Conservation (phyloP, 2,797 vertebrate species). For the Erpetoichthys calabaricus region DNA sequence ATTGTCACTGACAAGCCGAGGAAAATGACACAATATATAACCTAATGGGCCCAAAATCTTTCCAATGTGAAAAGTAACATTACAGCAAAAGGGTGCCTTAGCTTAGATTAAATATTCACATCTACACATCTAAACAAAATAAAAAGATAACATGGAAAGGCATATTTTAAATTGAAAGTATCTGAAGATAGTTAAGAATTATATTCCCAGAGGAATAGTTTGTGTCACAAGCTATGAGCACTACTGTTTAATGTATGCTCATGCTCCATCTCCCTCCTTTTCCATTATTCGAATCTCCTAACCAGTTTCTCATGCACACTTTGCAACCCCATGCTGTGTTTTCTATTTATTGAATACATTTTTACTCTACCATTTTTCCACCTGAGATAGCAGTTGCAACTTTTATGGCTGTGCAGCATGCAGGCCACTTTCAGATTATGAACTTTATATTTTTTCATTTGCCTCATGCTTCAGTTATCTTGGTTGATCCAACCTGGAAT, state of each 20-base stretch:
- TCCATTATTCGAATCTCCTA: conserved; percentile 89
- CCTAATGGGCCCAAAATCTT: neutral
- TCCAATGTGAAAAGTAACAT: neutral
- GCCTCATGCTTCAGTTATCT: conserved; percentile 68
- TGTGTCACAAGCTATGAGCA: conserved; percentile 78
- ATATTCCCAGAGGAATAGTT: conserved; percentile 79
- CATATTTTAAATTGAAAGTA: conserved; percentile 80
- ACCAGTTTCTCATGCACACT: conserved; percentile 91
- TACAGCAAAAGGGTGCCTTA: neutral
- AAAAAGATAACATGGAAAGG: conserved; percentile 70
- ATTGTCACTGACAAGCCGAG: too few relatives aligned
- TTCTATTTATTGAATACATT: conserved; percentile 99
- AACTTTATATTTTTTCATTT: conserved; percentile 68
- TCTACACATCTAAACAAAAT: conserved; percentile 45
- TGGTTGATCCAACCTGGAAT: conserved; percentile 76
- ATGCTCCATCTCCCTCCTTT: conserved; percentile 91
- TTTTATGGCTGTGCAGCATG: conserved; percentile 74
- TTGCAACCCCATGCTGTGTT: conserved; percentile 92
- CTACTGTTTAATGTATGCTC: conserved; percentile 98
- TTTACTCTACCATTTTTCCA: conserved; percentile 95
- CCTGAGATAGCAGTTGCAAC: conserved; percentile 94
- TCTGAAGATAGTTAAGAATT: conserved; percentile 95
- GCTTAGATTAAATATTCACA: conserved; percentile 21
- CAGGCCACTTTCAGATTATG: conserved; percentile 60
- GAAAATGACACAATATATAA: too few relatives aligned